Evolutionary conservation across 2,888 invertebrate species (phyloP).

Genomic region (Ormyrus rosae): DNA sequence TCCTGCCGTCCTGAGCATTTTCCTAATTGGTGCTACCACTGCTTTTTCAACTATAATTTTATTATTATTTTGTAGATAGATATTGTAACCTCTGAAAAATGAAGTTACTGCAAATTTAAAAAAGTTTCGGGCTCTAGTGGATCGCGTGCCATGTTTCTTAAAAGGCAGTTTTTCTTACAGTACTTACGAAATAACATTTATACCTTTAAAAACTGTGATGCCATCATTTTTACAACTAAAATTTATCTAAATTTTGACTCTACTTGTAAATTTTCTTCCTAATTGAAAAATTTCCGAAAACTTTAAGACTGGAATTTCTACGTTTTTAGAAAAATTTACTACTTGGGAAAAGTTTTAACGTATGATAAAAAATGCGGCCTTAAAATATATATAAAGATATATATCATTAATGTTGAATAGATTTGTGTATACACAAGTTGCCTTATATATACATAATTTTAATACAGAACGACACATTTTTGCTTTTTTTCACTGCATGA

Average conservation of each 20-base stretch:
- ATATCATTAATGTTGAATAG: slow-evolving; percentile 54
- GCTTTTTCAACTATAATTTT: slow-evolving; percentile 35
- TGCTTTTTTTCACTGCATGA: slow-evolving; percentile 51
- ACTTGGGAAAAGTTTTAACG: slow-evolving; percentile 49
- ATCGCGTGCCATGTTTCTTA: slow-evolving; percentile 58
- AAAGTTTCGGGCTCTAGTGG: slow-evolving; percentile 53
- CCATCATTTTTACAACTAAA: slow-evolving; percentile 27
- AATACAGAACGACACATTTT: slow-evolving; percentile 18
- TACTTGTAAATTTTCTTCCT: slow-evolving; percentile 37
- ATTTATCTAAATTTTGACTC: slow-evolving; percentile 30
- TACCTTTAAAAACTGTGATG: slow-evolving; percentile 47
- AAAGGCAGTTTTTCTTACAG: slow-evolving; percentile 47
- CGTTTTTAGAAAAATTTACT: slow-evolving; percentile 41
- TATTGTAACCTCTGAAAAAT: slow-evolving; percentile 17
- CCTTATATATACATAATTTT: slow-evolving; percentile 45
- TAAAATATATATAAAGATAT: slow-evolving; percentile 46
- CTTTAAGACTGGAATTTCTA: slow-evolving; percentile 53
- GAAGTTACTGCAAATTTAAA: slow-evolving; percentile 32
- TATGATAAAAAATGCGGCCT: slow-evolving; percentile 57
- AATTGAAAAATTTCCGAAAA: slow-evolving; percentile 23
- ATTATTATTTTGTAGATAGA: slow-evolving; percentile 52
- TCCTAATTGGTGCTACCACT: slow-evolving; percentile 57
- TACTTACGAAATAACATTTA: slow-evolving; percentile 19
- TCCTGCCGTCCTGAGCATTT: slow-evolving; percentile 46
- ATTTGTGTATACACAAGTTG: slow-evolving; percentile 55